Conservation (phyloP, 2,113 vertebrate genomes). For the Phylloscopus trochilus region DNA sequence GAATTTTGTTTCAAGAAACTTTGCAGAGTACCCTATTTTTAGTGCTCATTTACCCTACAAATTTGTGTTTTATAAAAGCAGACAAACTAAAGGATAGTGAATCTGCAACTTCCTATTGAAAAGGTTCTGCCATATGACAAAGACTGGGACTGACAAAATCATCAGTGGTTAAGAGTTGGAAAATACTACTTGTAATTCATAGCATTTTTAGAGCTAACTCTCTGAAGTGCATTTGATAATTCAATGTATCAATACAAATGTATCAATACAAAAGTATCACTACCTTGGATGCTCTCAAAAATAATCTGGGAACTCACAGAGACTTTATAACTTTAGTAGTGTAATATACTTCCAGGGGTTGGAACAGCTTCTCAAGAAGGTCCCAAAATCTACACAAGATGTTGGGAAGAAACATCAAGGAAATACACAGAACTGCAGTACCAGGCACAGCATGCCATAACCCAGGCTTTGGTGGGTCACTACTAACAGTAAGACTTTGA, state of each 20-base stretch:
- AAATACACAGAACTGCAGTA: not conserved
- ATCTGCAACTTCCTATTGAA: not conserved
- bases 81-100: not conserved
- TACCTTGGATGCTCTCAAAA: not conserved
- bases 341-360: not conserved
- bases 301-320: not conserved
- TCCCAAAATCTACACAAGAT: not conserved
- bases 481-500: not conserved
- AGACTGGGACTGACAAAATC: not conserved
- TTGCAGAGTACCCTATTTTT: not conserved
- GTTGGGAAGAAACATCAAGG: not conserved
- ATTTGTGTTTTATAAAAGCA: not conserved
- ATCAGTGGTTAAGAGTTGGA: not conserved
- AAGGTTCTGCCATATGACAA: not conserved
- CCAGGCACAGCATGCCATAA: not conserved
- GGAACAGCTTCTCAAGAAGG: not conserved
- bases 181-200: not conserved
- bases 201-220: not conserved
- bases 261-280: not conserved
- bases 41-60: not conserved
- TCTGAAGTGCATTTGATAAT: not conserved
- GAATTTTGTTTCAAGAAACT: not conserved
- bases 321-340: not conserved
- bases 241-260: not conserved
- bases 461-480: not conserved